Conservation (phyloP, 2,888 invertebrate species). For the Nephrotoma flavescens region DNA sequence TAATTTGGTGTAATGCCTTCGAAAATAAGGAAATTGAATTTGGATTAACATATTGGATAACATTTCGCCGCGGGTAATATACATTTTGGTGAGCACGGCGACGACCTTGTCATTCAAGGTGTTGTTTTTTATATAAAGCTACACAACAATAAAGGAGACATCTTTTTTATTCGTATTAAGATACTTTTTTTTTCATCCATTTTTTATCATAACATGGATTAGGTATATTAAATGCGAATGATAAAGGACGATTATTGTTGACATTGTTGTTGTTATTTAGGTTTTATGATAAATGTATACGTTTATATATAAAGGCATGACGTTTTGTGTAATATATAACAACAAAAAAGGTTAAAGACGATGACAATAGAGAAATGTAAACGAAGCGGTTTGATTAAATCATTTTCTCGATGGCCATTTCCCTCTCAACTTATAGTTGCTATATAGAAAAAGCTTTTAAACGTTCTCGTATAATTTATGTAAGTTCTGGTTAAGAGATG, state of each 20-base stretch:
- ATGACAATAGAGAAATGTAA: neutral
- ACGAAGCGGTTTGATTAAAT: neutral
- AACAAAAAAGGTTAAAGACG: neutral
- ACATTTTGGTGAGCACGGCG: neutral
- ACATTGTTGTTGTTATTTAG: neutral
- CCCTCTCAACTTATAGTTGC: neutral
- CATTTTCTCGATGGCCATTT: neutral
- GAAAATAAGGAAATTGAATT: neutral
- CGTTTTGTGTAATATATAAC: neutral
- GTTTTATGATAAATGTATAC: neutral
- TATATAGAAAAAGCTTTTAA: neutral
- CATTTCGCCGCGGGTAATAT: neutral
- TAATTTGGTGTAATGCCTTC: neutral
- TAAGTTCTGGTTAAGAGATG: neutral
- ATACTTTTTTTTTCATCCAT: neutral
- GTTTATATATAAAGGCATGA: neutral
- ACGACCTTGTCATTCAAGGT: neutral
- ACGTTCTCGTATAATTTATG: neutral
- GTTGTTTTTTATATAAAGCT: neutral
- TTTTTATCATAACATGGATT: neutral
- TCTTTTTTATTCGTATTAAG: neutral
- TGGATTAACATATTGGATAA: neutral
- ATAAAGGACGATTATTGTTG: neutral
- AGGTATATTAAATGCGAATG: neutral
- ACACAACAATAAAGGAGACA: neutral